These are phyloP conservation scores for Calameuta filiformis DNA, from an alignment of 2,888 invertebrate species.

Conservation along the genomic window DNA sequence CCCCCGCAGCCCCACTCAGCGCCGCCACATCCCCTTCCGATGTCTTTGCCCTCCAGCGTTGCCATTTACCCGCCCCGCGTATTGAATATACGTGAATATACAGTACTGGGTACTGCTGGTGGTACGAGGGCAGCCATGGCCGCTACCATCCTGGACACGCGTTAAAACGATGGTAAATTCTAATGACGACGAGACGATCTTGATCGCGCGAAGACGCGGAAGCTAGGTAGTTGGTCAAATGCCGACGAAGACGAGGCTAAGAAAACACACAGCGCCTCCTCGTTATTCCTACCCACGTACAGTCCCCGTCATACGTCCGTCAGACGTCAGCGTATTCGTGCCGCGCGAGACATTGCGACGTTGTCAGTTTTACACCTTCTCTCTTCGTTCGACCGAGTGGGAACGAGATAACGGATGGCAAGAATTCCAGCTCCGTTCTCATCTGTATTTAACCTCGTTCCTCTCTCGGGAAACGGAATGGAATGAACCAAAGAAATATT, in stretches of 20 bases:
- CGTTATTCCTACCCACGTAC: conserved; percentile 11
- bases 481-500: neutral
- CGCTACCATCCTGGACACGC: neutral
- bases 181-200: neutral
- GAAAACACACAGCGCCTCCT: conserved; percentile 1
- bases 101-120: neutral
- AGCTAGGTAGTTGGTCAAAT: neutral
- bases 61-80: neutral
- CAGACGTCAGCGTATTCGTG: conserved; percentile 40
- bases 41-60: neutral
- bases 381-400: neutral
- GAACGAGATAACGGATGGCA: neutral
- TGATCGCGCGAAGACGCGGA: neutral
- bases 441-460: neutral
- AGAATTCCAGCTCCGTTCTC: neutral
- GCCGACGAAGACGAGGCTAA: neutral
- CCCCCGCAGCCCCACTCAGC: conserved; percentile 12
- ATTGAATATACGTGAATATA: neutral
- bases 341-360: conserved; percentile 51
- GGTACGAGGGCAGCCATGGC: neutral
- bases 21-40: neutral
- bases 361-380: conserved; percentile 40
- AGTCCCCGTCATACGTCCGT: conserved; percentile 36
- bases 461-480: neutral
- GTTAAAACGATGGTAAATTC: neutral